Conservation (phyloP, 2,797 vertebrate species). For the Melopsittacus undulatus region DNA sequence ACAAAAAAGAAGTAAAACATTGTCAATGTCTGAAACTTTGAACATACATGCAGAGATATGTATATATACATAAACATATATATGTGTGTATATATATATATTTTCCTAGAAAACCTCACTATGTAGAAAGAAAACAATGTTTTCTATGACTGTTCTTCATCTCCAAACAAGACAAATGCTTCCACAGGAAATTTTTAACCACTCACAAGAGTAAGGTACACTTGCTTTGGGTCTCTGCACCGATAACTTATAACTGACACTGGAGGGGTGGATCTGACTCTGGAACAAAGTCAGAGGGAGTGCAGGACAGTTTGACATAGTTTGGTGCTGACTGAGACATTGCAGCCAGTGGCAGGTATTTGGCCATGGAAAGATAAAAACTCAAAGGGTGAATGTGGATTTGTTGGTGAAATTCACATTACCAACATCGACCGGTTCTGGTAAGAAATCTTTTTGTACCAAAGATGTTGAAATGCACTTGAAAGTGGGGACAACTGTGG, state of each 20-base stretch:
- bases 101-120: not conserved
- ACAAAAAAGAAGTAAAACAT: not conserved
- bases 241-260: not conserved
- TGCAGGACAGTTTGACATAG: too few relatives aligned
- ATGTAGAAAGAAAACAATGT: not conserved
- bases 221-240: not conserved
- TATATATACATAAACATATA: not conserved
- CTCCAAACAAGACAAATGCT: not conserved
- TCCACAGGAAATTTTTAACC: not conserved
- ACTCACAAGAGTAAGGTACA: not conserved
- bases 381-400: not conserved
- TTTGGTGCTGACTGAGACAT: not conserved
- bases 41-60: not conserved
- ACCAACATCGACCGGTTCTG: not conserved
- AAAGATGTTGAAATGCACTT: not conserved
- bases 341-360: not conserved
- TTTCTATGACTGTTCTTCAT: not conserved
- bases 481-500: not conserved
- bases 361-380: not conserved
- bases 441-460: not conserved
- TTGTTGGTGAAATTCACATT: not conserved
- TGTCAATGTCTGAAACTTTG: not conserved
- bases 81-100: rapidly evolving
- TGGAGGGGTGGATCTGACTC: not conserved
- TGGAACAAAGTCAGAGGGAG: not conserved